Conservation (phyloP, 2,888 invertebrate genomes). For the Erebia ligea region DNA sequence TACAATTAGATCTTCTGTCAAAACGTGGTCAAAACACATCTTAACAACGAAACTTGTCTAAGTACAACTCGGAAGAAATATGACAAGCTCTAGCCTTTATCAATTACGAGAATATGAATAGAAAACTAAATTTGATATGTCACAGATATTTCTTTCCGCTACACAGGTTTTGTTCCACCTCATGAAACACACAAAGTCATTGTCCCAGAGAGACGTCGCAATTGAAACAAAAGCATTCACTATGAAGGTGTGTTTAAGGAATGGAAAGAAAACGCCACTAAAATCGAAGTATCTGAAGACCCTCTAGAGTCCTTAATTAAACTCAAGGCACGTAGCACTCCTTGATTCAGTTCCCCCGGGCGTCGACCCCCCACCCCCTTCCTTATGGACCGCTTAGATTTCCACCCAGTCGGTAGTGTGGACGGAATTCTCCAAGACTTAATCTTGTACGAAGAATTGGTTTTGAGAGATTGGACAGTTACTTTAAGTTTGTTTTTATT, state of each 20-base stretch:
- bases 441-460: slow-evolving; percentile 80
- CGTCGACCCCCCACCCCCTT: slow-evolving; percentile 57
- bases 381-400: slow-evolving; percentile 83
- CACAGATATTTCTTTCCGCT: no score
- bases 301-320: slow-evolving; percentile 78
- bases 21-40: no score
- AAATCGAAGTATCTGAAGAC: slow-evolving; percentile 79
- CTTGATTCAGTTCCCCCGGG: slow-evolving; percentile 79
- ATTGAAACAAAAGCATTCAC: slow-evolving; percentile 40
- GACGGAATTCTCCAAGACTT: slow-evolving; percentile 78
- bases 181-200: slow-evolving; percentile 20
- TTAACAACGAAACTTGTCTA: no score
- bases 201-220: slow-evolving; percentile 43
- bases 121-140: no score
- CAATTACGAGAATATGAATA: no score
- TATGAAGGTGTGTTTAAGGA: slow-evolving; percentile 42
- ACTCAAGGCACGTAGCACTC: slow-evolving; percentile 80
- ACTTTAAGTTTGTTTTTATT: slow-evolving; percentile 59
- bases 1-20: no score
- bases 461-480: slow-evolving; percentile 76
- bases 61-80: no score
- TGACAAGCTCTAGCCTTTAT: no score
- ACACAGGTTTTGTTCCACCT: background rate
- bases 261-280: slow-evolving; percentile 78
- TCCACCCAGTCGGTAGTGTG: slow-evolving; percentile 77